These are phyloP conservation scores for Todus mexicanus DNA, from an alignment of 2,797 vertebrate genomes.

Conservation along the genomic window DNA sequence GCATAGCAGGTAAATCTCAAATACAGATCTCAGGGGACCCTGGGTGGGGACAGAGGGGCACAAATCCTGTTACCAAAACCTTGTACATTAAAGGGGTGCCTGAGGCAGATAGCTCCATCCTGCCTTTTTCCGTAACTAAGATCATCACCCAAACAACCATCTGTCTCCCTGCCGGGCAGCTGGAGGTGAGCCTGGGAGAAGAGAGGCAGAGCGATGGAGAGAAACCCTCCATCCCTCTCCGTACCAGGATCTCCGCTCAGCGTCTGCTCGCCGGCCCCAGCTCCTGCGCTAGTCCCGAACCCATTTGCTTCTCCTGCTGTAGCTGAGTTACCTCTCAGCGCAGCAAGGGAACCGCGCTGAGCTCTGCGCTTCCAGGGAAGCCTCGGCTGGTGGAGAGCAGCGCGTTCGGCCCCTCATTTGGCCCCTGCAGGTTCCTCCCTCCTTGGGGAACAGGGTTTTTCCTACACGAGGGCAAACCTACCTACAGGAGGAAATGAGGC, in stretches of 20 bases:
- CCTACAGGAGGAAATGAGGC: neutral
- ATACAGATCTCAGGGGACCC: neutral
- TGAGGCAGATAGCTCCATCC: neutral
- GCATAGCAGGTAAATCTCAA: neutral
- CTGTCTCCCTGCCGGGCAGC: neutral
- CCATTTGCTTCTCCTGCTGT: neutral
- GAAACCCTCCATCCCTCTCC: too few relatives aligned
- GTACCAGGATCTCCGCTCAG: neutral
- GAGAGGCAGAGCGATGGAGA: too few relatives aligned
- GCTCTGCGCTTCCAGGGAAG: fast-evolving
- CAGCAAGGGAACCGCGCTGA: neutral
- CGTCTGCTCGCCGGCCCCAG: neutral
- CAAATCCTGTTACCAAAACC: neutral
- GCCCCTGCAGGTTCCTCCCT: neutral
- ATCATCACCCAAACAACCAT: too few relatives aligned
- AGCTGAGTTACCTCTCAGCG: neutral
- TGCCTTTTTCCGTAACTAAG: neutral
- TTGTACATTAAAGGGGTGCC: neutral
- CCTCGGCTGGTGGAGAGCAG: neutral
- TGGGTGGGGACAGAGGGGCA: fast-evolving
- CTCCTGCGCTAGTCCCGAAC: neutral
- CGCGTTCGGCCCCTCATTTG: neutral
- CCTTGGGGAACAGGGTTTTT: neutral
- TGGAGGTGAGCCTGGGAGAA: too few relatives aligned
- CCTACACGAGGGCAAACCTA: neutral